Conservation (phyloP, 2,113 vertebrate species). For the Callorhinus ursinus region DNA sequence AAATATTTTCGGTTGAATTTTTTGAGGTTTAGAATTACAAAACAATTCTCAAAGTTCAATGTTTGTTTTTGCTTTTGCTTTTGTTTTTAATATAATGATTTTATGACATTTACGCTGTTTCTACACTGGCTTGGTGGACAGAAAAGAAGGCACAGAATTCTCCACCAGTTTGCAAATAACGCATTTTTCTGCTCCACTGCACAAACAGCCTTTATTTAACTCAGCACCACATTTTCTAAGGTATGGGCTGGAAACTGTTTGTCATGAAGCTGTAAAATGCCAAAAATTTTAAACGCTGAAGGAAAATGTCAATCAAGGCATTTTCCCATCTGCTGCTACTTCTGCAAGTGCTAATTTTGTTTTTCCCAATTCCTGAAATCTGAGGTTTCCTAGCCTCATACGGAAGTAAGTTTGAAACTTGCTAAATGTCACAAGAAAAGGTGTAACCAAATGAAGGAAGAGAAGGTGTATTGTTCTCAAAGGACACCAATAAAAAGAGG, state of each 20-base stretch:
- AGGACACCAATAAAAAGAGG: slow-evolving; percentile 68
- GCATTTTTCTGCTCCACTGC: slow-evolving; percentile 74
- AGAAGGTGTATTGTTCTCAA: slow-evolving; percentile 71
- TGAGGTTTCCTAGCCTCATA: slow-evolving; percentile 67
- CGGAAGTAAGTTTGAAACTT: slow-evolving; percentile 74
- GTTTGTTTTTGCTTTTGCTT: slow-evolving; percentile 71
- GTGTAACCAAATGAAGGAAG: slow-evolving; percentile 46
- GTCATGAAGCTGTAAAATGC: slow-evolving; percentile 69
- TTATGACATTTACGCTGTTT: slow-evolving; percentile 76
- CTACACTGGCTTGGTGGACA: slow-evolving; percentile 77
- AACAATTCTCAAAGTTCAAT: slow-evolving; percentile 56
- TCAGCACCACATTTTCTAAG: slow-evolving; percentile 76
- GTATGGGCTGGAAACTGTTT: slow-evolving; percentile 77
- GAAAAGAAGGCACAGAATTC: slow-evolving; percentile 81
- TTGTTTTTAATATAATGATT: slow-evolving; percentile 65
- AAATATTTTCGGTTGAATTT: slow-evolving; percentile 69
- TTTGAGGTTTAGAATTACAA: slow-evolving; percentile 71
- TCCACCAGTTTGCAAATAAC: slow-evolving; percentile 78
- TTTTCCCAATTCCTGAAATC: slow-evolving; percentile 77
- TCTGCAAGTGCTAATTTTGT: slow-evolving; percentile 80
- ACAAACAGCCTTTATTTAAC: slow-evolving; percentile 76
- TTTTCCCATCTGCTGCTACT: slow-evolving; percentile 78
- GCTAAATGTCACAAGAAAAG: slow-evolving; percentile 76
- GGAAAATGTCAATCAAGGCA: slow-evolving; percentile 80
- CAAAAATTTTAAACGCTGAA: slow-evolving; percentile 66